Evolutionary conservation across 2,797 vertebrate species (phyloP).

Genomic region (Rhinophrynus dorsalis): DNA sequence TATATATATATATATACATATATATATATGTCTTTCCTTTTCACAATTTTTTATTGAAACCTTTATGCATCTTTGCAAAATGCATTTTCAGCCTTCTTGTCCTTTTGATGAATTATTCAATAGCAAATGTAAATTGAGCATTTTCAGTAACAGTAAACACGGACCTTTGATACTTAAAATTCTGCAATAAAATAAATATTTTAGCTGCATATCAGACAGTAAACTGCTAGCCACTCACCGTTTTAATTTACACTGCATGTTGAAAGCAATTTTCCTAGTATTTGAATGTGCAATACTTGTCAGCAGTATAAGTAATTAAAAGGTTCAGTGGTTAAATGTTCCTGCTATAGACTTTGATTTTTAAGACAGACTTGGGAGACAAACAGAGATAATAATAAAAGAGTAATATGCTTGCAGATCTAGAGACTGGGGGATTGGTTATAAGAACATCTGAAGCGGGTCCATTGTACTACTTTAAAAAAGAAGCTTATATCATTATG

Average conservation of each 20-base stretch:
- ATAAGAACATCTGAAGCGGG: slow-evolving; percentile 23
- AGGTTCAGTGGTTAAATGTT: slow-evolving; percentile 62
- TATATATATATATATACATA: too few species aligned
- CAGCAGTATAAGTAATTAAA: slow-evolving; percentile 61
- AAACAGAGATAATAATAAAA: slow-evolving; percentile 55
- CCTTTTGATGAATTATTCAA: slow-evolving; percentile 49
- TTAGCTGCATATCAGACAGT: slow-evolving; percentile 38
- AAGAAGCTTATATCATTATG: too few species aligned
- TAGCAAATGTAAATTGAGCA: slow-evolving; percentile 46
- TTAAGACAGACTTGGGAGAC: slow-evolving; percentile 54
- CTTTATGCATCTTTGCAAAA: slow-evolving; percentile 28
- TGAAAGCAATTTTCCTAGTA: slow-evolving; percentile 46
- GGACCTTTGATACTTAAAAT: slow-evolving; percentile 49
- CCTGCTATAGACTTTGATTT: slow-evolving; percentile 54
- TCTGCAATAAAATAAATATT: slow-evolving; percentile 46
- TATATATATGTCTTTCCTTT: too few species aligned
- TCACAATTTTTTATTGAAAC: slow-evolving; percentile 35
- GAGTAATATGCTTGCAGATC: slow-evolving; percentile 18
- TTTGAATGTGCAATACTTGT: slow-evolving; percentile 50
- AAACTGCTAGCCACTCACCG: slow-evolving; percentile 45
- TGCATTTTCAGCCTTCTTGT: slow-evolving; percentile 40
- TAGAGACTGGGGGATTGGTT: slow-evolving; percentile 45
- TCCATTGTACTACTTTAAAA: not conserved
- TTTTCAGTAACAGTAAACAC: slow-evolving; percentile 49
- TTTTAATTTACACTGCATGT: slow-evolving; percentile 52